Conservation (phyloP, 2,113 vertebrate species). For the Megaleporinus macrocephalus region DNA sequence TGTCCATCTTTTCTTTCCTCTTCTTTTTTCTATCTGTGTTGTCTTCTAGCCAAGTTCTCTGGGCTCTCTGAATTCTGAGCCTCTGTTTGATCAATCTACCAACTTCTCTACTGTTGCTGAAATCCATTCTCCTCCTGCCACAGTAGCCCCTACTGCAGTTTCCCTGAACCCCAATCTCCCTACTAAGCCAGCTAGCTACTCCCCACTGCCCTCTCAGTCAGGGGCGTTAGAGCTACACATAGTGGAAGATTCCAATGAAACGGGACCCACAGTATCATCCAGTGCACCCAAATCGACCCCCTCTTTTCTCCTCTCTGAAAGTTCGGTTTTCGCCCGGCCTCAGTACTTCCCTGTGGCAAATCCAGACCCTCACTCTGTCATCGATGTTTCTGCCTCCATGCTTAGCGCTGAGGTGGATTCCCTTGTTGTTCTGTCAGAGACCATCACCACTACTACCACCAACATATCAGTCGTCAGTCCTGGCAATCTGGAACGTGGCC, state of each 20-base stretch:
- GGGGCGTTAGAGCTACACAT: slow-evolving; percentile 70
- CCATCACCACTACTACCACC: slow-evolving; percentile 40
- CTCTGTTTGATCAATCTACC: slow-evolving; percentile 68
- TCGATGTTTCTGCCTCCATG: slow-evolving; percentile 64
- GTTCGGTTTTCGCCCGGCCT: not conserved
- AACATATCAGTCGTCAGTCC: not conserved
- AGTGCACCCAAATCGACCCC: slow-evolving; percentile 54
- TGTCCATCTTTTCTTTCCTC: slow-evolving; percentile 61
- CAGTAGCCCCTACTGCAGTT: slow-evolving; percentile 56
- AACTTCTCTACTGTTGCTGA: slow-evolving; percentile 56
- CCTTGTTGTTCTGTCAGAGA: slow-evolving; percentile 61
- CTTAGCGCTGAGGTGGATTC: slow-evolving; percentile 62
- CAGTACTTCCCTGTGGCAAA: slow-evolving; percentile 52
- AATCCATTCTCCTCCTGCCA: slow-evolving; percentile 59
- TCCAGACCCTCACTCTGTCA: slow-evolving; percentile 58
- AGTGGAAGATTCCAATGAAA: slow-evolving; percentile 72
- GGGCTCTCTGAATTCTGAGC: slow-evolving; percentile 76
- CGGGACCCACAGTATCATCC: not conserved
- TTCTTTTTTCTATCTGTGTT: slow-evolving; percentile 60
- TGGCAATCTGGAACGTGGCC: slow-evolving; percentile 56
- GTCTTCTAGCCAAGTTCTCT: slow-evolving; percentile 86
- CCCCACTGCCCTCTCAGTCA: slow-evolving; percentile 56
- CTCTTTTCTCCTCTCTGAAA: slow-evolving; percentile 61
- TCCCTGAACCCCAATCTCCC: slow-evolving; percentile 52
- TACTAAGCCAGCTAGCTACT: slow-evolving; percentile 60